Percentiles rank a stretch among this genome's conserved stretches.
Conservation (phyloP, 2,113 vertebrate genomes). For the Eurystomus gularis region DNA sequence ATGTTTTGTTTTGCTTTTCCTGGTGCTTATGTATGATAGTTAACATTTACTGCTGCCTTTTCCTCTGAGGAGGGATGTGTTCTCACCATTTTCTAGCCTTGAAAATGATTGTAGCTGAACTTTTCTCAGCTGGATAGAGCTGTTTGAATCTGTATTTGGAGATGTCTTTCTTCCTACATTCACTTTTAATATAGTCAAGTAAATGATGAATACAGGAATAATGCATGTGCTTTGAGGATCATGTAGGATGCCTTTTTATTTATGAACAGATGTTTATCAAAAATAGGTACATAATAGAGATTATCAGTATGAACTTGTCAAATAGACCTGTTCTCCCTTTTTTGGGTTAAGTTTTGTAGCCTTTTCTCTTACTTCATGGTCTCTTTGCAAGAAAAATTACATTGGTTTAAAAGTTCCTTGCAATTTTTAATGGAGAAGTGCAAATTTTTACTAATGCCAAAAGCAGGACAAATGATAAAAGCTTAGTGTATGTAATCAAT, state of each 20-base stretch:
- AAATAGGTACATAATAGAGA: not conserved
- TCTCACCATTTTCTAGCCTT: not conserved
- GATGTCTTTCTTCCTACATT: not conserved
- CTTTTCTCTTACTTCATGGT: not conserved
- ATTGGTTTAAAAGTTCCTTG: not conserved
- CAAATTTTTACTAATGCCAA: not conserved
- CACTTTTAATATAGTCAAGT: not conserved
- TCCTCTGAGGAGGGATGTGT: not conserved
- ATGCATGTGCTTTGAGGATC: not conserved
- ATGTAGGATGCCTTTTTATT: not conserved
- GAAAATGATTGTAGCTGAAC: not conserved
- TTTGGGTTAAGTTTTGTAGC: not conserved
- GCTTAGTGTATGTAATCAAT: not conserved
- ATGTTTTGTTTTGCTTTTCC: no score
- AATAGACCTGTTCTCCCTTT: accelerated
- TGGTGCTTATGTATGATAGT: not conserved
- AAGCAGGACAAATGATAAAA: not conserved
- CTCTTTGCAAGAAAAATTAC: not conserved
- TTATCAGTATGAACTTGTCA: not conserved
- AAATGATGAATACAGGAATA: not conserved
- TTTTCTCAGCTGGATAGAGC: not conserved
- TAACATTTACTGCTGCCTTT: not conserved
- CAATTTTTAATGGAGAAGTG: not conserved
- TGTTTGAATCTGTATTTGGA: not conserved
- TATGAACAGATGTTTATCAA: not conserved